Evolutionary conservation across 1,140 invertebrate species (phyloP).

Genomic region (Phenacoccus solenopsis): DNA sequence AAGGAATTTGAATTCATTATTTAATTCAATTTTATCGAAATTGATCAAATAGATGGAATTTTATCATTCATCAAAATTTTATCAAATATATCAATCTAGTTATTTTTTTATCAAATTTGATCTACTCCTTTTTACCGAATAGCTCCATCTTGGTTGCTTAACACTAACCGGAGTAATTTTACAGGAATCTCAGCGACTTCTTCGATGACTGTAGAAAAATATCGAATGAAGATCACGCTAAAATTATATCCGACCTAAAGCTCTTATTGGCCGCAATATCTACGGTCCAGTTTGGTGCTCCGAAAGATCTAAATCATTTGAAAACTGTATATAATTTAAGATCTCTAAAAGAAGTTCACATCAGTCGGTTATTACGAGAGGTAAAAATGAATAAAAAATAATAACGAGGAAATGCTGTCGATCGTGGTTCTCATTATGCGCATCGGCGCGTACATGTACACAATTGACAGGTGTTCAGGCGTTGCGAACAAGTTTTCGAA

Average conservation of each 20-base stretch:
- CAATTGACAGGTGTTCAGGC: conserved; percentile 24
- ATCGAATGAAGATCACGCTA: background rate
- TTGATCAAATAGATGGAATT: too few relatives aligned
- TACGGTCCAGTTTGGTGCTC: background rate
- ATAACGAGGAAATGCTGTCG: background rate
- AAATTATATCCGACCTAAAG: background rate
- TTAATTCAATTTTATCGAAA: too few relatives aligned
- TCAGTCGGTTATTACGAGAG: background rate
- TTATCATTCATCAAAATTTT: too few relatives aligned
- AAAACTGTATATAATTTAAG: background rate
- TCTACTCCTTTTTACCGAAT: too few relatives aligned
- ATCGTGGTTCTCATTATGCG: background rate
- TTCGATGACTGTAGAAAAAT: background rate
- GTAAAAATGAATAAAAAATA: background rate
- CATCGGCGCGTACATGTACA: too few relatives aligned
- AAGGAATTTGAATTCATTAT: too few relatives aligned
- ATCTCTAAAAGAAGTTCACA: background rate
- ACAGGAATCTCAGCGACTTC: background rate
- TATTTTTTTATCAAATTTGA: too few relatives aligned
- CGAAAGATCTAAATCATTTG: conserved; percentile 4
- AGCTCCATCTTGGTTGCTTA: too few relatives aligned
- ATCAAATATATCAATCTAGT: too few relatives aligned
- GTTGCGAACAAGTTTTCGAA: conserved; percentile 28
- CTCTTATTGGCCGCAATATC: background rate
- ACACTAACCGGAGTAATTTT: too few relatives aligned